Evolutionary conservation across 2,113 vertebrate species (phyloP), one percentile per base, ranked within the genome.

Genomic region (Pontoporia blainvillei): DNA sequence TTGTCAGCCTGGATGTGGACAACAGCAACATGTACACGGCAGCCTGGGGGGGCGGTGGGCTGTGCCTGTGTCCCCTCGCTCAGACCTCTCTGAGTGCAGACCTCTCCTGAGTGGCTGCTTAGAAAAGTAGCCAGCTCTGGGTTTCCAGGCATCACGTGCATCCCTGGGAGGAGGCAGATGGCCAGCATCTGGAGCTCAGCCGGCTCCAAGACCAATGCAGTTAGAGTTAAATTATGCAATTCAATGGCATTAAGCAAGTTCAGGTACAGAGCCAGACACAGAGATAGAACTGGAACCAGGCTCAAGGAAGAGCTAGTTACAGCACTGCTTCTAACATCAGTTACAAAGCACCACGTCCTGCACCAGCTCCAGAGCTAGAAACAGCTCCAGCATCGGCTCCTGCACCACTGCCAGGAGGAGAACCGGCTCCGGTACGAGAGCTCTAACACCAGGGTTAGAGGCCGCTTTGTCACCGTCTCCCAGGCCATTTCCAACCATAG

Each of bases 1-100:
- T 94, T 0, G 81, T 95, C 54, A 92, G 95, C 93, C 94, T 92
- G 85, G 99, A 99, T 13, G 99, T 99, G 98, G 99, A 99, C 98
- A 99, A 99, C 99, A 99, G 49, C 44, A 44, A 44, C 8, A 44
- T 44, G 44, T 44, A 44, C 44, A 44, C 10, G 44, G 44, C 44
- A 44, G 44, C 44, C 44, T 44, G 44, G 44, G 44, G 44, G 44
- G 9, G 49, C n/a, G 49, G 49, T 49, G 49, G 49, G 49, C 12
- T 99, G 99, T 36, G 8, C 76, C 76, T 18, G n/a, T 25, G 31
- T 23, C 21, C 76, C 75, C 76, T 36, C 49, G 21, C 31, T 54
- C 34, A 79, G 76, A 79, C 75, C 31, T 13, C 20, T 72, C 69
- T 57, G 49, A 36, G 34, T 36, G 23, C 11, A 54, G 49, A 54